A percentile compares a stretch with the other conserved stretches of the same genome.
Evolutionary conservation across 2,888 invertebrate genomes (phyloP).

Genomic region (Scaptomyza polygonia): DNA sequence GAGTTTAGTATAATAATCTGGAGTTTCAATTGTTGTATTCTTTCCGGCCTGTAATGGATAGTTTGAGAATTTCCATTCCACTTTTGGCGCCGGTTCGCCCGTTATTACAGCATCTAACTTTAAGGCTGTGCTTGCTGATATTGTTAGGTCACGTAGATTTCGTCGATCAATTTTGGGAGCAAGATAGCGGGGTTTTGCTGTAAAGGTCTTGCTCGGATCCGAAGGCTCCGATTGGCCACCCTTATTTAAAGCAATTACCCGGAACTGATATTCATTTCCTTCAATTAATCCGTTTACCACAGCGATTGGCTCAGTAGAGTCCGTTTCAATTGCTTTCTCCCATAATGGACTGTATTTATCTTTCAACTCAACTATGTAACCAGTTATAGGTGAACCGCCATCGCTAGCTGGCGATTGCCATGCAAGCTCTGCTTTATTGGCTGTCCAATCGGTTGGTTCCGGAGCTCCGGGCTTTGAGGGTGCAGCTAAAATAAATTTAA

Average conservation of each 20-base stretch:
- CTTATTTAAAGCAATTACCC: conserved; percentile 97
- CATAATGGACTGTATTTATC: conserved; percentile 96
- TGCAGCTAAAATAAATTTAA: conserved; percentile 86
- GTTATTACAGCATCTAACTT: conserved; percentile 96
- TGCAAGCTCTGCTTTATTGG: conserved; percentile 94
- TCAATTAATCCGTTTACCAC: conserved; percentile 96
- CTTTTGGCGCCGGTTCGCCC: conserved; percentile 97
- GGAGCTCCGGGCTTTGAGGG: conserved; percentile 96
- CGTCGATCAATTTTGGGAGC: conserved; percentile 98
- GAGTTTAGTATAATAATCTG: conserved; percentile 94
- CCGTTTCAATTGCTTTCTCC: conserved; percentile 95
- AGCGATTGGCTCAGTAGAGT: conserved; percentile 89
- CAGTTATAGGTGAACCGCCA: conserved; percentile 97
- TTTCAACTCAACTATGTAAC: conserved; percentile 96
- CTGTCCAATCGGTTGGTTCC: conserved; percentile 95
- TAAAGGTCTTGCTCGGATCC: conserved; percentile 92
- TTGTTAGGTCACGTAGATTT: conserved; percentile 93
- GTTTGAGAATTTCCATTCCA: conserved; percentile 95
- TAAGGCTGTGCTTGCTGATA: conserved; percentile 96
- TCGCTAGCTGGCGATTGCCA: conserved; percentile 95
- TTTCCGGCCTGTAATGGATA: conserved; percentile 89
- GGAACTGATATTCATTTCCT: conserved; percentile 98
- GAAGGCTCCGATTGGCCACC: conserved; percentile 97
- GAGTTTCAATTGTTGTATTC: conserved; percentile 91
- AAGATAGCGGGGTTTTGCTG: conserved; percentile 93